phyloP scores from a whole-genome alignment of 2,888 invertebrate genomes.

The Agriotes lineatus region DNA sequence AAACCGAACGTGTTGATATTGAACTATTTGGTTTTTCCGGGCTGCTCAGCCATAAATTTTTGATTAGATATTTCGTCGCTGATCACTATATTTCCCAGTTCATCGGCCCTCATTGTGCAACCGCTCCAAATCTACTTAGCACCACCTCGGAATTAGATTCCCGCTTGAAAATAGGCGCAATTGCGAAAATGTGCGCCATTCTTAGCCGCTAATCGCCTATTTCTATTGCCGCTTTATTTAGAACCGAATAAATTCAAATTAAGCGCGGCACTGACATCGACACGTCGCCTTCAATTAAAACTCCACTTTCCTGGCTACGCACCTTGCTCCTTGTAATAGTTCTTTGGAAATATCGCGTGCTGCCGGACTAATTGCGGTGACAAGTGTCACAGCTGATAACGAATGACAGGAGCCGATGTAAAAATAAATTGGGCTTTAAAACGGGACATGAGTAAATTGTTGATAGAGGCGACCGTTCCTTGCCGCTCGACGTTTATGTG shows the following conservation, averaged over 20 bases:
- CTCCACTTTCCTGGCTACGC: background rate
- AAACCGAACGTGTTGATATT: too few relatives aligned
- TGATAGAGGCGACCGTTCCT: too few relatives aligned
- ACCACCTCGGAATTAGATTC: background rate
- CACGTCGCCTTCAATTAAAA: constrained; percentile 10
- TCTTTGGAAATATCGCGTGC: constrained; percentile 8
- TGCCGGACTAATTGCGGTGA: constrained; percentile 1
- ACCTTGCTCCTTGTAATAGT: constrained; percentile 1
- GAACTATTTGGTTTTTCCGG: too few relatives aligned
- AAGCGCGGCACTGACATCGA: constrained; percentile 4
- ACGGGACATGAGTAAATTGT: too few relatives aligned
- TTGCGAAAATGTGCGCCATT: constrained; percentile 12
- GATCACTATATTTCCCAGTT: background rate
- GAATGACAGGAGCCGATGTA: constrained; percentile 1
- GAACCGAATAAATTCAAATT: constrained; percentile 17
- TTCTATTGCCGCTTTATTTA: constrained; percentile 9
- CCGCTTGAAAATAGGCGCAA: background rate
- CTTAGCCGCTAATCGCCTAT: constrained; percentile 4
- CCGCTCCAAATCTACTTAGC: background rate
- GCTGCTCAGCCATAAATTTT: too few relatives aligned
- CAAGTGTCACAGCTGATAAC: constrained; percentile 11
- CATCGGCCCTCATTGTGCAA: constrained; percentile 3
- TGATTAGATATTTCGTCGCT: background rate
- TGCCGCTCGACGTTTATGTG: too few relatives aligned
- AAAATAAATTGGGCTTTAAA: background rate